Evolutionary conservation across 2,797 vertebrate genomes (phyloP).

Genomic region (Pitangus sulphuratus): DNA sequence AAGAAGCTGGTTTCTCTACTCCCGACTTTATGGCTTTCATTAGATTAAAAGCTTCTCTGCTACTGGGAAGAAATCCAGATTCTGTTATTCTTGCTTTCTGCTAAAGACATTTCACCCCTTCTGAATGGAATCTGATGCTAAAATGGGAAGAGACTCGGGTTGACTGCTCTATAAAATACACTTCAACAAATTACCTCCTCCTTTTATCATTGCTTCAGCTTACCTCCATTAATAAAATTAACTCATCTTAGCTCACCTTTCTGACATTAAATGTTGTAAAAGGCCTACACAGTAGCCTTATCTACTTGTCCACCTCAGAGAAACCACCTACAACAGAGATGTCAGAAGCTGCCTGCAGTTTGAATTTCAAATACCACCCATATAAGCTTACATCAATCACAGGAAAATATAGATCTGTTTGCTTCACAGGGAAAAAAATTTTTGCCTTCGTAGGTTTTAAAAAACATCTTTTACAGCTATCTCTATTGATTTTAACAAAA

Average conservation of each 20-base stretch:
- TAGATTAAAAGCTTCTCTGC: neutral
- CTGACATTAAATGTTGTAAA: neutral
- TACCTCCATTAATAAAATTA: neutral
- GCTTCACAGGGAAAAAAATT: neutral
- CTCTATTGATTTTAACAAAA: neutral
- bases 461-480: no score
- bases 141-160: neutral
- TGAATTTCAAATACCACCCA: neutral
- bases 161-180: neutral
- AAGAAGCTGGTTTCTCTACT: neutral
- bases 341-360: slow-evolving; percentile 3
- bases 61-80: neutral
- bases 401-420: neutral
- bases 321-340: neutral
- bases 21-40: neutral
- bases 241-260: neutral
- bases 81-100: neutral
- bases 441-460: no score
- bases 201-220: neutral
- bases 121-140: neutral
- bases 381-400: slow-evolving; percentile 17
- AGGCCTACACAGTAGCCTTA: neutral
- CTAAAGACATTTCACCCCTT: neutral
- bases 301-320: neutral
- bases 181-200: neutral